Percentiles rank a stretch among this genome's conserved stretches.
Conservation (phyloP, 2,113 vertebrate species). For the Cnemophilus loriae region DNA sequence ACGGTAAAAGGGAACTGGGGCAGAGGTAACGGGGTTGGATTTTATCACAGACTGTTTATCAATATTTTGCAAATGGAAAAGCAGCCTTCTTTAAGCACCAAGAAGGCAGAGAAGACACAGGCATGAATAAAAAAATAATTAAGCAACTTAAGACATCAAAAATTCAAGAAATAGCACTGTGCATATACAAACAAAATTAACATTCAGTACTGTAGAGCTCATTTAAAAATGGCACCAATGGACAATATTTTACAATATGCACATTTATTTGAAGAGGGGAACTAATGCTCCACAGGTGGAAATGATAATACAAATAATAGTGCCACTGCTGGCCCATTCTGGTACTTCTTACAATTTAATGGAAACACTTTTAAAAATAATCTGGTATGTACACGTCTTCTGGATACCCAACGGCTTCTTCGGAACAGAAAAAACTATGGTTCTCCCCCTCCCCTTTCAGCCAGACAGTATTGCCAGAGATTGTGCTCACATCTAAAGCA, state of each 20-base stretch:
- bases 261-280: constrained; percentile 65
- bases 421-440: background rate
- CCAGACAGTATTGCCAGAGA: constrained; percentile 37
- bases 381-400: constrained; percentile 32
- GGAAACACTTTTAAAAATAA: constrained; percentile 45
- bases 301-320: constrained; percentile 33
- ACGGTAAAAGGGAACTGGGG: background rate
- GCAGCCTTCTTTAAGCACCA: constrained; percentile 44
- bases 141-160: constrained; percentile 37
- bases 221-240: constrained; percentile 59
- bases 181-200: constrained; percentile 54
- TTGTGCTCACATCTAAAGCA: constrained; percentile 43
- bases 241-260: constrained; percentile 68
- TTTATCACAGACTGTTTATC: constrained; percentile 52
- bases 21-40: background rate
- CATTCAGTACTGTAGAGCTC: constrained; percentile 28
- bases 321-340: constrained; percentile 28
- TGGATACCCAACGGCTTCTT: constrained; percentile 29
- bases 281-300: constrained; percentile 58
- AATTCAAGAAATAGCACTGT: constrained; percentile 50
- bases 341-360: constrained; percentile 55
- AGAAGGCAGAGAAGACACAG: constrained; percentile 48
- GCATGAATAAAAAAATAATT: constrained; percentile 47
- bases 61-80: constrained; percentile 45
- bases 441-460: constrained; percentile 32